Conservation (phyloP, 2,113 vertebrate genomes). For the Muntiacus muntjak region DNA sequence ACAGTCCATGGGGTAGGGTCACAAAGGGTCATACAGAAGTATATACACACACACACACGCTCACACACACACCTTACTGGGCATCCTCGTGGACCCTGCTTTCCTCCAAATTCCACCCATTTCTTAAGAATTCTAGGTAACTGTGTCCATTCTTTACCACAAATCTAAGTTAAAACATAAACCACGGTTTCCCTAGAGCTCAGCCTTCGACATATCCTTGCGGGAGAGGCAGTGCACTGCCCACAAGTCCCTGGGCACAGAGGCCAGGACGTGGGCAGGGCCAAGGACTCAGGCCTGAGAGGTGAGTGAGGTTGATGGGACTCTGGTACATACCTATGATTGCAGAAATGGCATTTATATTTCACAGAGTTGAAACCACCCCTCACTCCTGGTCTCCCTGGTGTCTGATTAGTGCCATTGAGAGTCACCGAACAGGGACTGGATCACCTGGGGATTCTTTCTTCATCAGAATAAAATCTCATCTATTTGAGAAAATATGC, state of each 20-base stretch:
- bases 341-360: not conserved
- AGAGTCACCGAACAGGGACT: not conserved
- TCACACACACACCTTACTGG: not conserved
- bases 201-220: not conserved
- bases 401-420: not conserved
- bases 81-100: not conserved
- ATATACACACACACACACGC: not conserved
- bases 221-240: not conserved
- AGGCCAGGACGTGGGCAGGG: not conserved
- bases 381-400: not conserved
- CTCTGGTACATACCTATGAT: not conserved
- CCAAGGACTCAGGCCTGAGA: no score
- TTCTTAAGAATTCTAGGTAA: not conserved
- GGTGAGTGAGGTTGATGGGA: not conserved
- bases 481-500: not conserved
- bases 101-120: not conserved
- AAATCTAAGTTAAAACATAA: not conserved
- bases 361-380: not conserved
- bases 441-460: not conserved
- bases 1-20: not conserved
- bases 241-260: not conserved
- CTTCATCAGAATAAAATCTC: slow-evolving; percentile 23
- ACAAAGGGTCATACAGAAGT: not conserved
- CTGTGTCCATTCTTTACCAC: not conserved
- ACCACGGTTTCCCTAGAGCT: not conserved